These are phyloP conservation scores for Melitaea athalia DNA, from an alignment of 2,888 invertebrate species.

Conservation along the genomic window DNA sequence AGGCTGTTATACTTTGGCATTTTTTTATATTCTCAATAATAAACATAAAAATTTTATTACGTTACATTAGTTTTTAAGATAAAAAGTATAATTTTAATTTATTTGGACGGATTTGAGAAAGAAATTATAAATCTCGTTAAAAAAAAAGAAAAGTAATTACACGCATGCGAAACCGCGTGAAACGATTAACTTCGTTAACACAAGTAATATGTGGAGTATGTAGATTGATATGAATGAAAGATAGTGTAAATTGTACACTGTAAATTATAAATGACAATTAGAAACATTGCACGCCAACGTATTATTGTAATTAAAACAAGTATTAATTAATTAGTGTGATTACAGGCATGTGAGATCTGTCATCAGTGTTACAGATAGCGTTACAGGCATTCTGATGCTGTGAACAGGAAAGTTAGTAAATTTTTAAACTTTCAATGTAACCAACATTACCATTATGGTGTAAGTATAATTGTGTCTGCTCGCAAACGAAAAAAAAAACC, in stretches of 20 bases:
- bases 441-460: no score
- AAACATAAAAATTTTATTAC: no score
- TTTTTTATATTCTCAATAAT: no score
- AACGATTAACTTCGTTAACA: not conserved
- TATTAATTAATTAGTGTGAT: slow-evolving; percentile 5
- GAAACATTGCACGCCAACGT: slow-evolving; percentile 3
- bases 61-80: no score
- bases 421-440: no score
- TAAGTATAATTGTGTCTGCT: no score
- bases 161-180: not conserved
- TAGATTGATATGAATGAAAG: not conserved
- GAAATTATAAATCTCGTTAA: not conserved
- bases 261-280: slow-evolving; percentile 3
- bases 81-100: no score
- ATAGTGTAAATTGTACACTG: not conserved
- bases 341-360: not conserved
- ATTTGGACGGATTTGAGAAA: no score
- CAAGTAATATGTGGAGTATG: not conserved
- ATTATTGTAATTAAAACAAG: slow-evolving; percentile 9
- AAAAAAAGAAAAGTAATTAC: not conserved
- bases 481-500: no score
- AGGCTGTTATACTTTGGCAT: no score
- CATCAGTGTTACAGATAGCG: not conserved
- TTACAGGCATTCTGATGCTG: not conserved
- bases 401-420: not conserved